These are phyloP conservation scores for Chloroclystis v-ata DNA, from an alignment of 2,888 invertebrate genomes.

Conservation along the genomic window DNA sequence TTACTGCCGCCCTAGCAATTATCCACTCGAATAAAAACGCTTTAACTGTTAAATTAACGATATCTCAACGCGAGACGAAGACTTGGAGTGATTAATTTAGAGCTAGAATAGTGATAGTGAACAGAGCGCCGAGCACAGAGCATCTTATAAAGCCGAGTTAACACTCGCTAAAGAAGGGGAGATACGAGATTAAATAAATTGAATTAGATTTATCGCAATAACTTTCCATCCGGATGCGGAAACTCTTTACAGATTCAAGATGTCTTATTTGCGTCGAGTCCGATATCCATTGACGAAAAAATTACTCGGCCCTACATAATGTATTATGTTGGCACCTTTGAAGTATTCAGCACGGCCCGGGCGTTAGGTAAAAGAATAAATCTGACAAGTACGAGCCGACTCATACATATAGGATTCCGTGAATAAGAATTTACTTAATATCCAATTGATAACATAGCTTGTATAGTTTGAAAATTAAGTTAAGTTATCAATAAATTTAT, in stretches of 20 bases:
- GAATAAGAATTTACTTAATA: too few species aligned
- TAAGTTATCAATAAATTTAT: too few species aligned
- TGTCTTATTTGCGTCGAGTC: conserved; percentile 14
- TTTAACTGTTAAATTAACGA: conserved; percentile 77
- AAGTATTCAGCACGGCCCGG: conserved; percentile 13
- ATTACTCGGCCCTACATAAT: conserved; percentile 18
- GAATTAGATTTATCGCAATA: conserved; percentile 12
- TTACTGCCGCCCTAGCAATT: conserved; percentile 70
- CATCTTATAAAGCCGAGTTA: conserved; percentile 39
- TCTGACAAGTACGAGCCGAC: too few species aligned
- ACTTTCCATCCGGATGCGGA: conserved; percentile 10
- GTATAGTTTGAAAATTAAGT: too few species aligned
- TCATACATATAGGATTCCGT: too few species aligned
- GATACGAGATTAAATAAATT: conserved; percentile 23
- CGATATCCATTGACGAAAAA: conserved; percentile 17
- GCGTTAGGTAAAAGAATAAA: conserved; percentile 31
- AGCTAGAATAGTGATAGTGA: conserved; percentile 48
- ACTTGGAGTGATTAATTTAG: conserved; percentile 69
- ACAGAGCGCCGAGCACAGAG: conserved; percentile 36
- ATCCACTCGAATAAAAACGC: conserved; percentile 75
- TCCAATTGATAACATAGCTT: too few species aligned
- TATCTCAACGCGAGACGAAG: conserved; percentile 62
- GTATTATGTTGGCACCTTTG: conserved; percentile 17
- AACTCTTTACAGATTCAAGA: conserved; percentile 9
- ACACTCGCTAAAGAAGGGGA: conserved; percentile 33